phyloP scores from a whole-genome alignment of 2,113 vertebrate genomes.

The Thryonomys swinderianus region DNA sequence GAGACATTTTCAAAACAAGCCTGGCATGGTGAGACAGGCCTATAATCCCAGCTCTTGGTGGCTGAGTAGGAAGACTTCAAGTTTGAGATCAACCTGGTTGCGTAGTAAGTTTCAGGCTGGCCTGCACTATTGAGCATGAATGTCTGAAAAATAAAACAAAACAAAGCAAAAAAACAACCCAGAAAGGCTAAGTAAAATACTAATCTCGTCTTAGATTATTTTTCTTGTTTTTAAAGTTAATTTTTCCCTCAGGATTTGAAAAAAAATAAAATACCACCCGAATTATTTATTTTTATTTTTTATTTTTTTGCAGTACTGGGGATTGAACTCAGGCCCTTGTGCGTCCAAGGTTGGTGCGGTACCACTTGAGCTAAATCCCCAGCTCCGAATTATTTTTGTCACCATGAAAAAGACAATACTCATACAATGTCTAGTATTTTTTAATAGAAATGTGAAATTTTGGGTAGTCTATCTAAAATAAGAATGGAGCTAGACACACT shows the following conservation, averaged over 20 bases:
- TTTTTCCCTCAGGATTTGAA: conserved; percentile 25
- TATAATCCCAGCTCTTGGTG: background rate
- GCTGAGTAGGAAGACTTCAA: background rate
- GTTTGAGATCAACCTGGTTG: background rate
- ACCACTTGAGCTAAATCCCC: too few species aligned
- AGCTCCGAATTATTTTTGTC: conserved; percentile 1
- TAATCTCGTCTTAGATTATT: conserved; percentile 30
- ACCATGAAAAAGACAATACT: conserved; percentile 24
- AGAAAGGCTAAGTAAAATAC: conserved; percentile 7
- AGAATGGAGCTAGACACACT: background rate
- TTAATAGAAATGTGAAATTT: conserved; percentile 21
- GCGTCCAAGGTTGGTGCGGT: too few species aligned
- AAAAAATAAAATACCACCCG: conserved; percentile 3
- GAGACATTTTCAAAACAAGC: conserved; percentile 26
- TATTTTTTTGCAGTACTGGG: too few species aligned
- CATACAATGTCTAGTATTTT: conserved; percentile 1
- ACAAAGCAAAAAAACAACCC: background rate
- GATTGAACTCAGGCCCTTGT: too few species aligned
- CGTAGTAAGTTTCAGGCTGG: background rate
- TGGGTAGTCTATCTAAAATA: background rate
- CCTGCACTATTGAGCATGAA: background rate
- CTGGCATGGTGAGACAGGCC: background rate
- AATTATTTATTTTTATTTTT: too few species aligned
- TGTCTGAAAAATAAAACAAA: background rate
- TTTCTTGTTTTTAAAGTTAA: conserved; percentile 46